These are phyloP conservation scores for Montipora cactus DNA, from an alignment of 64 coral and sea anemone genomes.

Conservation along the genomic window DNA sequence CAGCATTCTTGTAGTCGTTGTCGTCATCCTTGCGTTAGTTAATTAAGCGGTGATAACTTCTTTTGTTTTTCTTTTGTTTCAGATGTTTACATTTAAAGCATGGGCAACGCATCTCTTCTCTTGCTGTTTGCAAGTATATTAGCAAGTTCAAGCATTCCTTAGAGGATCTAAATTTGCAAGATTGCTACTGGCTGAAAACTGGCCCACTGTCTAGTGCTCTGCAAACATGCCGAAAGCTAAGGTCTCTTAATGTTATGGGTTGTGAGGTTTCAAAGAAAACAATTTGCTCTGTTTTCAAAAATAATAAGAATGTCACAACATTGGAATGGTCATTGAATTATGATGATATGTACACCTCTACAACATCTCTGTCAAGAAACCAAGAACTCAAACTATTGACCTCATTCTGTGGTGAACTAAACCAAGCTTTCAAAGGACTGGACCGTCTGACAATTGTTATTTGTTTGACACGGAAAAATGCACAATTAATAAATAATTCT, in stretches of 20 bases:
- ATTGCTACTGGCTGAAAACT: conserved; percentile 35
- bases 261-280: conserved; percentile 19
- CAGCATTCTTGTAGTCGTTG: too few relatives aligned
- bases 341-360: neutral
- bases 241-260: conserved; percentile 22
- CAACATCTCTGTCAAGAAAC: neutral
- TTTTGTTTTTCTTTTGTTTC: neutral
- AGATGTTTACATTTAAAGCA: neutral
- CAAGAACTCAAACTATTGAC: neutral
- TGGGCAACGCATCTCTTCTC: neutral
- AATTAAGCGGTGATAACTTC: neutral
- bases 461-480: neutral
- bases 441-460: neutral
- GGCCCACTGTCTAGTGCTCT: conserved; percentile 8
- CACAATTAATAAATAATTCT: neutral
- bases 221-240: conserved; percentile 24
- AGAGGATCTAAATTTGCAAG: conserved; percentile 24
- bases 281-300: conserved; percentile 35
- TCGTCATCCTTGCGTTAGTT: too few relatives aligned
- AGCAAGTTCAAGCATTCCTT: conserved; percentile 34
- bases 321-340: neutral
- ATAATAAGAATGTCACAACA: neutral
- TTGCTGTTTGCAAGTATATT: neutral
- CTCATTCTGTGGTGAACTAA: neutral
- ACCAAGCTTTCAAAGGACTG: neutral